These are phyloP conservation scores for Gasterosteus aculeatus DNA, from an alignment of 2,113 vertebrate species.

Conservation along the genomic window DNA sequence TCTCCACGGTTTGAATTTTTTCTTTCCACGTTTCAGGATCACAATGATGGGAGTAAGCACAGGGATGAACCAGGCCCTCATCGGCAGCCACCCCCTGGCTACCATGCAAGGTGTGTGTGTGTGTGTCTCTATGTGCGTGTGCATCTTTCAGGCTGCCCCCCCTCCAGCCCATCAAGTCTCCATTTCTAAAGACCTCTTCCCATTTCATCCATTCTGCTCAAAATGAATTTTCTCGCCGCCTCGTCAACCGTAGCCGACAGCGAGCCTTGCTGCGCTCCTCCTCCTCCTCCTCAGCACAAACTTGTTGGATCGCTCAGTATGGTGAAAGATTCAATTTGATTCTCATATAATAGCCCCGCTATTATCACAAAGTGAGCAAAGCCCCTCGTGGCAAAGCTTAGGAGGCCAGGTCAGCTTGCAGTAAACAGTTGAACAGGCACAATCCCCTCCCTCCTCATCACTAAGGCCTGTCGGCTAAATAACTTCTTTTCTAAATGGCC, in stretches of 20 bases:
- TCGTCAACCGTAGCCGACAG: neutral
- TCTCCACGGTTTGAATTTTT: slow-evolving; percentile 22
- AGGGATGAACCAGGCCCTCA: slow-evolving; percentile 89
- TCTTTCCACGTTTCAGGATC: slow-evolving; percentile 85
- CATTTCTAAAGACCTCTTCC: slow-evolving; percentile 62
- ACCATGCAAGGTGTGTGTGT: slow-evolving; percentile 90
- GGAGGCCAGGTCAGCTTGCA: slow-evolving; percentile 65
- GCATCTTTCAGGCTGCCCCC: slow-evolving; percentile 64
- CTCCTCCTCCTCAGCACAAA: slow-evolving; percentile 56
- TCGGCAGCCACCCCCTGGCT: slow-evolving; percentile 89
- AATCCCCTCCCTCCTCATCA: slow-evolving; percentile 41
- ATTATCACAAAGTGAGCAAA: slow-evolving; percentile 64
- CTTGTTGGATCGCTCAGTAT: slow-evolving; percentile 60
- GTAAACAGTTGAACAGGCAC: slow-evolving; percentile 62
- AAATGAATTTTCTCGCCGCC: slow-evolving; percentile 57
- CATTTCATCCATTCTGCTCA: slow-evolving; percentile 64
- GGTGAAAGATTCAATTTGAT: slow-evolving; percentile 72
- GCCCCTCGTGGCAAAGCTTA: slow-evolving; percentile 73
- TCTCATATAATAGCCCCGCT: slow-evolving; percentile 62
- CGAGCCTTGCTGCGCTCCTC: neutral
- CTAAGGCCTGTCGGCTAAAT: slow-evolving; percentile 58
- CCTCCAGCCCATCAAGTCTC: slow-evolving; percentile 27
- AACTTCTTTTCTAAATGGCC: slow-evolving; percentile 43
- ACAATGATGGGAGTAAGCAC: slow-evolving; percentile 91
- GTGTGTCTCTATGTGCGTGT: neutral